Evolutionary conservation across 2,797 vertebrate species (phyloP).

Genomic region (Urocyon cinereoargenteus): DNA sequence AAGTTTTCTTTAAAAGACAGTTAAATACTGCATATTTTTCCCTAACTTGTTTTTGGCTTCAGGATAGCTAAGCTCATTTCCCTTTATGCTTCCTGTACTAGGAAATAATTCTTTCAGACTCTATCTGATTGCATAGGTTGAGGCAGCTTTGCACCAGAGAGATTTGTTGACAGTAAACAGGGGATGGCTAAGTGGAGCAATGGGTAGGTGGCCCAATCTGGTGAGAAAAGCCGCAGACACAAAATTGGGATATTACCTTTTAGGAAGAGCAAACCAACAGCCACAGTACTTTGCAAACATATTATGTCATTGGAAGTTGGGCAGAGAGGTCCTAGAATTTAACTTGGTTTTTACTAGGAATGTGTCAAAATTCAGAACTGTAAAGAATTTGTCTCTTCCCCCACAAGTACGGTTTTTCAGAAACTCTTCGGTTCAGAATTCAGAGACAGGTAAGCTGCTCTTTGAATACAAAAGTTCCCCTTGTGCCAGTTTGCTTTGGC

Average conservation of each 20-base stretch:
- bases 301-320: neutral
- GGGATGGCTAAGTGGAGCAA: neutral
- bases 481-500: neutral
- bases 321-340: neutral
- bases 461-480: neutral
- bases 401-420: neutral
- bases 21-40: neutral
- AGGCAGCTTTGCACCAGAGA: neutral
- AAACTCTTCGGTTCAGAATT: neutral
- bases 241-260: neutral
- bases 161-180: neutral
- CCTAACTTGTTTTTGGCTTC: neutral
- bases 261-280: neutral
- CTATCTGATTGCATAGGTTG: neutral
- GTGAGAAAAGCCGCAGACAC: neutral
- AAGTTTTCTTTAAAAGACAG: neutral
- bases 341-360: constrained; percentile 1
- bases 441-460: neutral
- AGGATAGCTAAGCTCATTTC: constrained; percentile 6
- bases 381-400: neutral
- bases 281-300: neutral
- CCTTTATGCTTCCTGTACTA: constrained; percentile 1
- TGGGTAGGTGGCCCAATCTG: neutral
- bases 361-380: neutral
- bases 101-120: constrained; percentile 2